These are phyloP conservation scores for Psammodynastes pulverulentus DNA, from an alignment of 2,113 vertebrate genomes.

Conservation along the genomic window DNA sequence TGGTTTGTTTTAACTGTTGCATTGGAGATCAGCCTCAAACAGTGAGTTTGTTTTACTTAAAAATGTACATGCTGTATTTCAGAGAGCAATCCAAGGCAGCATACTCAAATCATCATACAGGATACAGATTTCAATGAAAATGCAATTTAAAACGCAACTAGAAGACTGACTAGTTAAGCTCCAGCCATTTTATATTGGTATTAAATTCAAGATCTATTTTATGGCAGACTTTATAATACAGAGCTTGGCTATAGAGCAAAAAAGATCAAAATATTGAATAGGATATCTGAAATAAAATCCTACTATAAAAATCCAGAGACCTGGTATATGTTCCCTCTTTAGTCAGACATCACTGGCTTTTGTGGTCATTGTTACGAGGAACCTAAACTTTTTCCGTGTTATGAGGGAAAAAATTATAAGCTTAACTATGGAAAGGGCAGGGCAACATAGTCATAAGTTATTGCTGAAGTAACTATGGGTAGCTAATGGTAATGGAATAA, in stretches of 20 bases:
- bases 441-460: neutral
- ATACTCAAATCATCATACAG: neutral
- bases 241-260: neutral
- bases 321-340: neutral
- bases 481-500: neutral
- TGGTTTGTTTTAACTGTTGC: slow-evolving; percentile 70
- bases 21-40: slow-evolving; percentile 84
- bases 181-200: neutral
- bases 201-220: neutral
- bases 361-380: neutral
- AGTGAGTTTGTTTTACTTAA: slow-evolving; percentile 69
- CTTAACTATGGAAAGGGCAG: neutral
- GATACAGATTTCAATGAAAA: neutral
- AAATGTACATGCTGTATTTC: neutral
- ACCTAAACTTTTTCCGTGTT: neutral
- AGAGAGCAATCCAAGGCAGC: neutral
- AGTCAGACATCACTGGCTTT: neutral
- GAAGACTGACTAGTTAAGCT: neutral
- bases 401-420: neutral
- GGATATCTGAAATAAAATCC: neutral
- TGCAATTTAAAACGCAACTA: neutral
- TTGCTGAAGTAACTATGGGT: neutral
- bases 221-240: neutral
- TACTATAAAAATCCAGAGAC: neutral
- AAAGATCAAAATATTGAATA: neutral